phyloP scores from a whole-genome alignment of 1,140 invertebrate genomes.

The Listronotus oregonensis region DNA sequence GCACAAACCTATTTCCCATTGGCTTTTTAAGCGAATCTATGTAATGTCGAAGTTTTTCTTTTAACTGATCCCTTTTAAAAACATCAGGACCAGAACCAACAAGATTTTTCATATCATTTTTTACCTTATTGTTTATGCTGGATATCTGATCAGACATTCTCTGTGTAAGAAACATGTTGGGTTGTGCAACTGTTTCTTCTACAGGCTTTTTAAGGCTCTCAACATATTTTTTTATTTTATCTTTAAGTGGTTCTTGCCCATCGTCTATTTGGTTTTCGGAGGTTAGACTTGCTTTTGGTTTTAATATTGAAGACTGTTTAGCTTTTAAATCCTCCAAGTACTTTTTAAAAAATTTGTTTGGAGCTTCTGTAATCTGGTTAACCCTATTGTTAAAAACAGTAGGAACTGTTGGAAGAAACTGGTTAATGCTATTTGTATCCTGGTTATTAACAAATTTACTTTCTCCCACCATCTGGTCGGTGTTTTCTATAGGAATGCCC shows the following conservation, averaged over 20 bases:
- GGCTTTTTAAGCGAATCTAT: neutral
- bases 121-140: no score
- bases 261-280: neutral
- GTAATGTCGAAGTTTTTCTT: constrained; percentile 6
- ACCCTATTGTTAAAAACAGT: neutral
- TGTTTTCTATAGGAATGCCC: no score
- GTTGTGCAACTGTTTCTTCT: neutral
- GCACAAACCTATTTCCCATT: neutral
- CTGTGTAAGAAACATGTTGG: no score
- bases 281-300: neutral
- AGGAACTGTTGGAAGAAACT: neutral
- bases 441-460: no score
- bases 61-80: neutral
- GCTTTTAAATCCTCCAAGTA: neutral
- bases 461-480: no score
- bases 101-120: no score
- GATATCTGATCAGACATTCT: no score
- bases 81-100: no score
- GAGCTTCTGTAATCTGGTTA: neutral
- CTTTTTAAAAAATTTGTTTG: neutral
- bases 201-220: constrained; percentile 6
- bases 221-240: constrained; percentile 9
- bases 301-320: neutral
- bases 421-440: neutral
- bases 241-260: neutral